These are phyloP conservation scores for Orchestia grillus DNA, from an alignment of 1,140 invertebrate species.

Conservation along the genomic window DNA sequence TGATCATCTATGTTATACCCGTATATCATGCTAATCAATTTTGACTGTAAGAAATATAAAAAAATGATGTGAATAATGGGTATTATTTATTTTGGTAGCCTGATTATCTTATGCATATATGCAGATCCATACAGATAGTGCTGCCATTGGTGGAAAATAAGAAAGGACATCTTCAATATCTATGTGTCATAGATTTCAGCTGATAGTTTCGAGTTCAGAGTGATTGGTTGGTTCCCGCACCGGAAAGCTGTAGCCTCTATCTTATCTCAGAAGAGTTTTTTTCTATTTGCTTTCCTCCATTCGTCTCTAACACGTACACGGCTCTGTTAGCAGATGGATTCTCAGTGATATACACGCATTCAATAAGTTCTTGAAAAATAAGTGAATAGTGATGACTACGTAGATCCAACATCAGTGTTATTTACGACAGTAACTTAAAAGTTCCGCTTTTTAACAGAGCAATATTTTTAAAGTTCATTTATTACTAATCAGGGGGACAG, in stretches of 20 bases:
- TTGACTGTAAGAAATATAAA: background rate
- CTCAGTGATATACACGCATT: background rate
- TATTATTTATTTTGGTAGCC: background rate
- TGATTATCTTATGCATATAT: background rate
- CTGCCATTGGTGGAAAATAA: background rate
- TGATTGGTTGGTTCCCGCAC: background rate
- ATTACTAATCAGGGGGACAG: background rate
- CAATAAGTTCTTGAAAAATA: background rate
- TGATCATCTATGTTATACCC: background rate
- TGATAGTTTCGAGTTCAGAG: background rate
- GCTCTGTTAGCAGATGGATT: background rate
- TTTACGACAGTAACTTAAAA: background rate
- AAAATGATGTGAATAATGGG: background rate
- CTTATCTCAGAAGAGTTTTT: background rate
- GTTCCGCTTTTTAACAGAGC: too few species aligned
- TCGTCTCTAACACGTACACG: background rate
- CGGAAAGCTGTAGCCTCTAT: conserved; percentile 6
- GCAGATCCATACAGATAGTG: background rate
- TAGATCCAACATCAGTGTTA: background rate
- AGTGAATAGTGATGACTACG: background rate
- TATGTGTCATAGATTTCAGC: background rate
- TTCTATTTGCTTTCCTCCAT: background rate
- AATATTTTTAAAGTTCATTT: background rate
- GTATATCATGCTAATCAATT: background rate
- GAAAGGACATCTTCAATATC: background rate